These are phyloP conservation scores for Bombus difficillimus DNA, from an alignment of 1,140 invertebrate species.

Conservation along the genomic window DNA sequence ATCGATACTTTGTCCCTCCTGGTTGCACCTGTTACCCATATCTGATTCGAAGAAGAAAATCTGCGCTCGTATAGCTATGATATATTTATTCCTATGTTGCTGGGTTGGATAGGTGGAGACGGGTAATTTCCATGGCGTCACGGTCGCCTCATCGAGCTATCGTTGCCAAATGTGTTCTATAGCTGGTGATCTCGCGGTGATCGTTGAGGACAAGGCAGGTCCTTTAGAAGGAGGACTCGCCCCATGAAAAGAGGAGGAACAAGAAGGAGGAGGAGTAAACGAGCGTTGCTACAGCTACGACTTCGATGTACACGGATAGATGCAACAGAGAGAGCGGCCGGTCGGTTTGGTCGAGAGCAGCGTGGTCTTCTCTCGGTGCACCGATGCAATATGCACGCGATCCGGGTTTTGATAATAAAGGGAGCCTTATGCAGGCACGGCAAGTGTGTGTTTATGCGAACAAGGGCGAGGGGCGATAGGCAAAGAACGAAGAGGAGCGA, in stretches of 20 bases:
- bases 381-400: slow-evolving; percentile 79
- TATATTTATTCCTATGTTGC: not conserved
- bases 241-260: slow-evolving; percentile 21
- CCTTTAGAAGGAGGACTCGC: slow-evolving; percentile 32
- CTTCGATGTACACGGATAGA: slow-evolving; percentile 52
- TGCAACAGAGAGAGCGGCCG: not conserved
- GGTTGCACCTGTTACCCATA: not conserved
- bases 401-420: slow-evolving; percentile 76
- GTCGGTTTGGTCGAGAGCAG: not conserved
- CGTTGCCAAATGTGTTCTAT: slow-evolving; percentile 18
- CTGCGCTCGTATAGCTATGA: not conserved
- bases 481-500: slow-evolving; percentile 39
- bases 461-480: slow-evolving; percentile 65
- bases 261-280: slow-evolving; percentile 37
- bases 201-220: slow-evolving; percentile 16
- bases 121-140: slow-evolving; percentile 7
- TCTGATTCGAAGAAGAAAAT: not conserved
- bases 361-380: slow-evolving; percentile 49
- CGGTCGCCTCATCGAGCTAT: not conserved
- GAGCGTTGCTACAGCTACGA: slow-evolving; percentile 41
- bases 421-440: slow-evolving; percentile 76
- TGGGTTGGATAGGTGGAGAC: not conserved
- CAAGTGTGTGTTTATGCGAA: slow-evolving; percentile 77
- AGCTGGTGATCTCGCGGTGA: not conserved
- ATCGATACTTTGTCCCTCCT: not conserved